phyloP scores from a whole-genome alignment of 2,888 invertebrate genomes.

The Reticulitermes lucifugus region DNA sequence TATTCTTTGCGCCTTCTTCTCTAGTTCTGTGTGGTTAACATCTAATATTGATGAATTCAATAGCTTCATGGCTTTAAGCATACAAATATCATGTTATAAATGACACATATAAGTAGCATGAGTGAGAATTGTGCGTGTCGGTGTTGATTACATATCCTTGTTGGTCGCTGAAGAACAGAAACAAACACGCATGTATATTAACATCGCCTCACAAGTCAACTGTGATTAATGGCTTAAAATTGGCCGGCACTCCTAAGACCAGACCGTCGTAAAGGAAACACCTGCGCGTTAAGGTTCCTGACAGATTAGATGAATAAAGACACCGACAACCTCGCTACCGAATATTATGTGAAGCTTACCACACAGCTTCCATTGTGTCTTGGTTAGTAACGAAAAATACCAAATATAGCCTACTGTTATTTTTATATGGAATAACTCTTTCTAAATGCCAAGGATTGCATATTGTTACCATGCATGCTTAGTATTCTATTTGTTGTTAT shows the following conservation, averaged over 20 bases:
- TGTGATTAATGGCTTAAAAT: conserved; percentile 8
- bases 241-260: neutral
- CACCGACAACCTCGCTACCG: no score
- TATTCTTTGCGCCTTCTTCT: no score
- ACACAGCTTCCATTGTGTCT: neutral
- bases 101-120: no score
- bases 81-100: no score
- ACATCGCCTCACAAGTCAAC: neutral
- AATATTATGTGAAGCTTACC: no score
- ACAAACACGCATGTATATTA: neutral
- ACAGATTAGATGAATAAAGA: neutral
- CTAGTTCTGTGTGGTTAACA: no score
- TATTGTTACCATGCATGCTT: neutral
- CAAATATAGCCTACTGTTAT: neutral
- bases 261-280: neutral
- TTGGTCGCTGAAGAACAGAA: neutral
- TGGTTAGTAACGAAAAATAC: neutral
- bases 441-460: neutral
- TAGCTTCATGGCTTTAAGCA: no score
- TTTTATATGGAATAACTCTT: neutral
- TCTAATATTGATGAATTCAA: no score
- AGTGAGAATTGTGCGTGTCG: no score
- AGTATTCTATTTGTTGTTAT: neutral
- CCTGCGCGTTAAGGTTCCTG: neutral
- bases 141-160: no score